Percentiles rank a stretch among this genome's conserved stretches.
Evolutionary conservation across 2,113 vertebrate genomes (phyloP).

Genomic region (Antigone vipio): DNA sequence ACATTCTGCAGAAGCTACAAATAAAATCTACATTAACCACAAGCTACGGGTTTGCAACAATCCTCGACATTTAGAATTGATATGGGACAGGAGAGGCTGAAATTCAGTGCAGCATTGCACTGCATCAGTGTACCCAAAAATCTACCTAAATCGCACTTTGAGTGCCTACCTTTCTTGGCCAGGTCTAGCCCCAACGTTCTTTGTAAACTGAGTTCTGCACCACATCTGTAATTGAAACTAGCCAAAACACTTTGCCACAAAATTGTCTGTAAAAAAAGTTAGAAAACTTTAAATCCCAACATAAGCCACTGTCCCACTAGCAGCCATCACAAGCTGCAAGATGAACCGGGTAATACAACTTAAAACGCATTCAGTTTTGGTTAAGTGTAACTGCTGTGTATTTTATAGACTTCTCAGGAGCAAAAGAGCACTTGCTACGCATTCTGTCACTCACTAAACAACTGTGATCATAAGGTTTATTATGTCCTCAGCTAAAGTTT

Average conservation of each 20-base stretch:
- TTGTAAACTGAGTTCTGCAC: neutral
- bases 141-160: neutral
- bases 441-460: neutral
- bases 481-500: neutral
- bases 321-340: neutral
- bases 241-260: neutral
- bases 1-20: neutral
- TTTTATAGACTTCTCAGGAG: neutral
- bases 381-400: neutral
- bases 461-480: neutral
- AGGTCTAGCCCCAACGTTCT: neutral
- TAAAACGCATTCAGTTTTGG: neutral
- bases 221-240: neutral
- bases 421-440: neutral
- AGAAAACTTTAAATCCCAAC: neutral
- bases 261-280: neutral
- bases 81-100: neutral
- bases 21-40: neutral
- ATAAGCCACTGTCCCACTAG: neutral
- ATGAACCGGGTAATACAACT: neutral
- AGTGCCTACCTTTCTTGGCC: neutral
- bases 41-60: neutral
- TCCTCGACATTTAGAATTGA: fast-evolving
- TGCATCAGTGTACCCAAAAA: neutral
- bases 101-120: neutral